Percentiles rank a stretch among this genome's conserved stretches.
phyloP scores from a whole-genome alignment of 2,888 invertebrate genomes.

The Harpagoxenus sublaevis region DNA sequence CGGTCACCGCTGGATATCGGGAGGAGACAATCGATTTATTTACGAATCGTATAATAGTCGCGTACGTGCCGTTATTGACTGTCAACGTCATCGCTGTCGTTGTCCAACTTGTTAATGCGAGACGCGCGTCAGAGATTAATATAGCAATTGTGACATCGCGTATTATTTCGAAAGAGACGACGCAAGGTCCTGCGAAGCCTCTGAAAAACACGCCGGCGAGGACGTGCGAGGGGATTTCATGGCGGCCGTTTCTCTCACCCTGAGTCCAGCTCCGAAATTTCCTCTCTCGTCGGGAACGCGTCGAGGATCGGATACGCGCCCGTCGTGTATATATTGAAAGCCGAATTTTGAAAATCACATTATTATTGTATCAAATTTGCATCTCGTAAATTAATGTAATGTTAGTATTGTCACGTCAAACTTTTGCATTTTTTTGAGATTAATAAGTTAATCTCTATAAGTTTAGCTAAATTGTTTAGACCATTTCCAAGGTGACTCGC shows the following conservation, averaged over 20 bases:
- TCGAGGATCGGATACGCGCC: neutral
- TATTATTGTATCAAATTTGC: neutral
- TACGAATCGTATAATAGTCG: slow-evolving; percentile 4
- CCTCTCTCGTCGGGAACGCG: neutral
- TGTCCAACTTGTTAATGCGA: no score
- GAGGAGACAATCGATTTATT: slow-evolving; percentile 32
- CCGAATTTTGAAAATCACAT: neutral
- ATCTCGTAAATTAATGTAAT: neutral
- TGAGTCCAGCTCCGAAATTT: slow-evolving; percentile 22
- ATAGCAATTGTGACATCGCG: neutral
- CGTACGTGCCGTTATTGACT: slow-evolving; percentile 9
- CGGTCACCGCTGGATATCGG: neutral
- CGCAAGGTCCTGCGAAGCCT: neutral
- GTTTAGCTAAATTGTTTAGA: neutral
- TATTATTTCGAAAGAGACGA: neutral
- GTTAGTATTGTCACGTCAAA: neutral
- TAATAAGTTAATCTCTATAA: neutral
- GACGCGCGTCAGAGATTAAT: neutral
- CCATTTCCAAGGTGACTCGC: neutral
- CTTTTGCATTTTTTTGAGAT: neutral
- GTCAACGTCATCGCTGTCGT: neutral
- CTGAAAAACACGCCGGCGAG: slow-evolving; percentile 18
- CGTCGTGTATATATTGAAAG: neutral
- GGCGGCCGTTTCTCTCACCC: slow-evolving; percentile 28
- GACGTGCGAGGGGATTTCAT: slow-evolving; percentile 27